Percentiles rank a stretch among this genome's conserved stretches.
Evolutionary conservation across 2,113 vertebrate species (phyloP).

Genomic region (Microtus richardsoni): DNA sequence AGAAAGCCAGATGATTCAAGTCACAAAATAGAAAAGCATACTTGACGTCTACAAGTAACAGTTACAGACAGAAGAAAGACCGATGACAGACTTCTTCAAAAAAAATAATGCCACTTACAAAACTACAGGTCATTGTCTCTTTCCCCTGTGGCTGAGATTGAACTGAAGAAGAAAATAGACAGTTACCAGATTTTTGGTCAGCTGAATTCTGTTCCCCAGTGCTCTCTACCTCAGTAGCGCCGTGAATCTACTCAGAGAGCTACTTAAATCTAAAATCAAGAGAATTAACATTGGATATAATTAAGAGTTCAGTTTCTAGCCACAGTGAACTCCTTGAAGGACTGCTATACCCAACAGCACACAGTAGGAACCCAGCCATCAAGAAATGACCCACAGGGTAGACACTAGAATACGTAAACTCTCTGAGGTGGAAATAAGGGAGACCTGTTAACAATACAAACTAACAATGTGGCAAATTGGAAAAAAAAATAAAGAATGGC

Average conservation of each 20-base stretch:
- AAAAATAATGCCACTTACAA: not conserved
- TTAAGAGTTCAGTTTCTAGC: not conserved
- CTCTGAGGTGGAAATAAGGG: not conserved
- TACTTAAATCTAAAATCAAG: conserved; percentile 22
- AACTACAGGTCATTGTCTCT: not conserved
- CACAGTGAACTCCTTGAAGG: not conserved
- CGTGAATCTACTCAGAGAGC: not conserved
- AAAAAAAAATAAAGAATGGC: not conserved
- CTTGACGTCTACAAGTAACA: not conserved
- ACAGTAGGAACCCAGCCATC: too few relatives aligned
- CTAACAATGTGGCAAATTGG: not conserved
- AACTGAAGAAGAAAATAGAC: not conserved
- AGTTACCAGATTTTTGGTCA: not conserved
- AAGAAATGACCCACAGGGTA: not conserved
- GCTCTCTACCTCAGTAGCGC: not conserved
- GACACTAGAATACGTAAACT: not conserved
- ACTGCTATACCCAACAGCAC: not conserved
- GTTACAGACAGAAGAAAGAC: not conserved
- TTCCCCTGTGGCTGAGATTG: not conserved
- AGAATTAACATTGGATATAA: not conserved
- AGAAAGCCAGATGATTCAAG: not conserved
- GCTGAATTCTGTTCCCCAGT: not conserved
- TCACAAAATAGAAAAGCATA: not conserved
- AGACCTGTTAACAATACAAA: not conserved
- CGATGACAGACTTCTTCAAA: not conserved